Conservation (phyloP, 1,140 invertebrate species). For the Neoseiulus cucumeris region DNA sequence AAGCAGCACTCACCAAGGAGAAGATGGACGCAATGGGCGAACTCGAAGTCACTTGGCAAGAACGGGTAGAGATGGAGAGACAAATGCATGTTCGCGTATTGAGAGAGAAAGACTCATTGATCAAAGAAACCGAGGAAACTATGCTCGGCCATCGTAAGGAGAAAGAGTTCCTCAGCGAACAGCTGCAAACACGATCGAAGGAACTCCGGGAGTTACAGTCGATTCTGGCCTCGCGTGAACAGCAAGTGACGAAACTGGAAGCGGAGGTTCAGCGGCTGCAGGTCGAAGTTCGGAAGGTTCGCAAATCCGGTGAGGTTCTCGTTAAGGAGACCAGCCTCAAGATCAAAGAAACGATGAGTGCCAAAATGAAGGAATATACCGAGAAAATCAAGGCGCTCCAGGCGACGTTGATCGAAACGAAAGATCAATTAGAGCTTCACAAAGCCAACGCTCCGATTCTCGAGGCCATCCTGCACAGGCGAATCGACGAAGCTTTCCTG, state of each 20-base stretch:
- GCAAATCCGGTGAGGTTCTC: background rate
- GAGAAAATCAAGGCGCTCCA: background rate
- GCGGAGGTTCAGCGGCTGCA: background rate
- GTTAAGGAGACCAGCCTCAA: background rate
- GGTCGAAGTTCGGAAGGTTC: background rate
- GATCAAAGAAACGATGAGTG: background rate
- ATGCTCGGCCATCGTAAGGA: background rate
- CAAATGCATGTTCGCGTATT: background rate
- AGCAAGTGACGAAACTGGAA: background rate
- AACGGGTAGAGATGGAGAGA: background rate
- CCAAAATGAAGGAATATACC: background rate
- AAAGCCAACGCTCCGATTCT: background rate
- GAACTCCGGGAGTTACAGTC: background rate
- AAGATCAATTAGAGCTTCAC: background rate
- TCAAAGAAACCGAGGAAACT: background rate
- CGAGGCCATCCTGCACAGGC: background rate
- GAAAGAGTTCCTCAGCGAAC: background rate
- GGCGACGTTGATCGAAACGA: background rate
- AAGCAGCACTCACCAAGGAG: background rate
- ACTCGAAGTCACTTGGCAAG: background rate
- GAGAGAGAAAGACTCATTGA: background rate
- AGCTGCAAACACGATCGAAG: background rate
- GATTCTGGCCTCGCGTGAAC: background rate
- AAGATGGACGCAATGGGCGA: conserved; percentile 1
- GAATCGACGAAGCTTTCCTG: background rate